These are phyloP conservation scores for Sebastiscus tertius DNA, from an alignment of 2,797 vertebrate species.

Conservation along the genomic window DNA sequence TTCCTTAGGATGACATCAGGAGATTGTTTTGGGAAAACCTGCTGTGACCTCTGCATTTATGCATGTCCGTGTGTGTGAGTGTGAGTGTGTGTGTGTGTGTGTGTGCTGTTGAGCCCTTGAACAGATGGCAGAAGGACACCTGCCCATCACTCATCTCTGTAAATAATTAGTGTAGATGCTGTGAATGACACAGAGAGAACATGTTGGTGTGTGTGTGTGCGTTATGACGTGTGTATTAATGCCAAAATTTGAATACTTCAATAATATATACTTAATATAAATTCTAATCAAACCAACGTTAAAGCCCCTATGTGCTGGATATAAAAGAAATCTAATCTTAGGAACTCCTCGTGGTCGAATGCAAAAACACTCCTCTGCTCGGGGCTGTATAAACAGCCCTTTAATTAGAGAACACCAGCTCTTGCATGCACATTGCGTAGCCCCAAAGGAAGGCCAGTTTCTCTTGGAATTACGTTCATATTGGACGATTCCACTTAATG, in stretches of 20 bases:
- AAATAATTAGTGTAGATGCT: slow-evolving; percentile 37
- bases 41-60: slow-evolving; percentile 10
- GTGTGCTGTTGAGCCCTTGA: slow-evolving; percentile 1
- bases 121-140: slow-evolving; percentile 57
- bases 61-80: background rate
- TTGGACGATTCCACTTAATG: background rate
- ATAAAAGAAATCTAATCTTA: background rate
- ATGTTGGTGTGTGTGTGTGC: background rate
- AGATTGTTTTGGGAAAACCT: background rate
- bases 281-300: background rate
- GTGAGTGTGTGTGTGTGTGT: background rate
- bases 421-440: too few relatives aligned
- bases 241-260: background rate
- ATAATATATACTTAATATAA: background rate
- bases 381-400: background rate
- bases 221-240: background rate
- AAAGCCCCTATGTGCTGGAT: background rate
- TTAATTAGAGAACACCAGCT: background rate
- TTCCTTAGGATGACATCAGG: background rate
- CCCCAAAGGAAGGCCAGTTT: background rate
- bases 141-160: slow-evolving; percentile 38
- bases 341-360: background rate
- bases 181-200: slow-evolving; percentile 6
- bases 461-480: background rate
- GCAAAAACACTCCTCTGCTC: background rate